phyloP scores from a whole-genome alignment of 2,888 invertebrate genomes.

The Trachelus tabidus region DNA sequence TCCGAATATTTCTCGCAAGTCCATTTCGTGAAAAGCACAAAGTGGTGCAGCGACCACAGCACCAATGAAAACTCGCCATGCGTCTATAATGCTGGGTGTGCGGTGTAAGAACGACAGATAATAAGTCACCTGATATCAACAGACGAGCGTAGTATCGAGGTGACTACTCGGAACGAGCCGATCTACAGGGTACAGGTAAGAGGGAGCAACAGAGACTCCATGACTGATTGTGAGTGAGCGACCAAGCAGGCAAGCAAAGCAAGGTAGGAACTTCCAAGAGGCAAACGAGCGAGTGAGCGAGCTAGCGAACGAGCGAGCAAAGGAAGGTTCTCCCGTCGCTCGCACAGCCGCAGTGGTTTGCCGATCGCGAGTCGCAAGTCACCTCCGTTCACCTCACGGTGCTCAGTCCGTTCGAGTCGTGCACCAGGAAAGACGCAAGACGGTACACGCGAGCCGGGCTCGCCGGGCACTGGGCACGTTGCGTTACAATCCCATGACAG shows the following conservation, averaged over 20 bases:
- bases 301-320: constrained; percentile 2
- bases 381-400: constrained; percentile 61
- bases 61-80: constrained; percentile 1
- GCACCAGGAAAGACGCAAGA: constrained; percentile 49
- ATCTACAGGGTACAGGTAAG: background rate
- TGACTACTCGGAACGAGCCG: background rate
- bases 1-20: background rate
- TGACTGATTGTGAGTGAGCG: background rate
- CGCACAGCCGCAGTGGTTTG: constrained; percentile 39
- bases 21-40: background rate
- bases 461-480: constrained; percentile 30
- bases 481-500: constrained; percentile 4
- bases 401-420: constrained; percentile 56
- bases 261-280: background rate
- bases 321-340: constrained; percentile 27
- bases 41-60: background rate
- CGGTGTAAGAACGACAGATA: background rate
- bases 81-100: background rate
- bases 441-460: constrained; percentile 34
- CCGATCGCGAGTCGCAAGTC: constrained; percentile 57
- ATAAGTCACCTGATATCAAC: background rate
- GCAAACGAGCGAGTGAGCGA: background rate
- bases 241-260: background rate
- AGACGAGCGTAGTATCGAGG: background rate
- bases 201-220: background rate